A percentile compares a stretch with the other conserved stretches of the same genome.
Conservation (phyloP, 2,888 invertebrate species). For the Apamea epomidion region DNA sequence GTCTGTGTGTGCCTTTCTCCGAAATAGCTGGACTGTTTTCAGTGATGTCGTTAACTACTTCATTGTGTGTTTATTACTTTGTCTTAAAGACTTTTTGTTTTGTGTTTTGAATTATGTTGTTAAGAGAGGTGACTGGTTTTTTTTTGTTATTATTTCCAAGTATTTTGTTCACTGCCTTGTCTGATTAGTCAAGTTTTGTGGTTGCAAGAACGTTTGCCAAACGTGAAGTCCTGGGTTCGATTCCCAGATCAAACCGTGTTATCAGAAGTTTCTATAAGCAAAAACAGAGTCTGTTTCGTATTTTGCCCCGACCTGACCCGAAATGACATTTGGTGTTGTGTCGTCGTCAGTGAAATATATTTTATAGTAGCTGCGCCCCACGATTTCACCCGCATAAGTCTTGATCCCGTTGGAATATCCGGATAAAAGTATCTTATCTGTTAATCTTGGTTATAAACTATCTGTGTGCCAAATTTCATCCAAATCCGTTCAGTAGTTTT, state of each 20-base stretch:
- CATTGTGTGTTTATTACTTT: conserved; percentile 42
- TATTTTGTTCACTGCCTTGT: background rate
- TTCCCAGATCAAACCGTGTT: background rate
- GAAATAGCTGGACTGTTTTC: conserved; percentile 45
- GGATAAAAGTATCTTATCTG: background rate
- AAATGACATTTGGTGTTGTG: background rate
- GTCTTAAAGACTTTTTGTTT: conserved; percentile 36
- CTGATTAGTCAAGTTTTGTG: background rate
- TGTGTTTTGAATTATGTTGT: conserved; percentile 1
- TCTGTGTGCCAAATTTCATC: background rate
- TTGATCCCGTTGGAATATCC: background rate
- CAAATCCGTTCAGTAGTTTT: background rate
- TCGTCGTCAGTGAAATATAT: background rate
- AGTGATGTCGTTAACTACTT: conserved; percentile 34
- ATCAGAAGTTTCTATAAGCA: background rate
- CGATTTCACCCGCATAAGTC: background rate
- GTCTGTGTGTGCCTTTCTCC: conserved; percentile 54
- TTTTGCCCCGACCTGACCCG: too few species aligned
- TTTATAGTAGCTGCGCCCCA: too few species aligned
- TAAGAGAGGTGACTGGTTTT: background rate
- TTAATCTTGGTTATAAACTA: background rate
- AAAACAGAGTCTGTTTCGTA: background rate
- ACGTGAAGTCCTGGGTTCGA: background rate
- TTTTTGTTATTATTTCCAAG: background rate
- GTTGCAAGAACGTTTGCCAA: background rate